phyloP scores from a whole-genome alignment of 2,888 invertebrate genomes.

The Hirtodrosophila duncani region DNA sequence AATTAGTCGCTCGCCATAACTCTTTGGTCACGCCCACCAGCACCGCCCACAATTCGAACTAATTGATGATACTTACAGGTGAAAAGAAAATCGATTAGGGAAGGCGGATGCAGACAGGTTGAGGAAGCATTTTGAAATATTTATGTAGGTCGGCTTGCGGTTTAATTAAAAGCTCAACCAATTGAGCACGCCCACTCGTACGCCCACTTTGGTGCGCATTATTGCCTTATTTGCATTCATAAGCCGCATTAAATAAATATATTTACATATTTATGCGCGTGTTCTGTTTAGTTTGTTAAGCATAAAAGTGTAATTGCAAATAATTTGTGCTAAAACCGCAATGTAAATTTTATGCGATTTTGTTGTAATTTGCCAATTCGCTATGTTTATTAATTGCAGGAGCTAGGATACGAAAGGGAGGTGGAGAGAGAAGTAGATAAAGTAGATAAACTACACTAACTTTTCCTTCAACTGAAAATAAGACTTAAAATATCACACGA shows the following conservation, averaged over 20 bases:
- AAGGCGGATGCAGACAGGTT: no score
- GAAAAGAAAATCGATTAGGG: no score
- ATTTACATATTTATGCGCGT: background rate
- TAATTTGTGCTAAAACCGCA: constrained; percentile 47
- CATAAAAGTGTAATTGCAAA: constrained; percentile 51
- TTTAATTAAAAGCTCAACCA: constrained; percentile 46
- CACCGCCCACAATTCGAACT: no score
- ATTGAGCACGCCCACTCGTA: constrained; percentile 15
- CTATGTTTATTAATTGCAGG: constrained; percentile 53
- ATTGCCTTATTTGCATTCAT: constrained; percentile 27
- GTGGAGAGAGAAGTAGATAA: no score
- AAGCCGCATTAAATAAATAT: constrained; percentile 13
- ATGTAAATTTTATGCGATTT: constrained; percentile 44
- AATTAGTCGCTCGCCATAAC: constrained; percentile 59
- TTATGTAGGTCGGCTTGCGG: constrained; percentile 42
- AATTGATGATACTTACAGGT: no score
- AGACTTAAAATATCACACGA: no score
- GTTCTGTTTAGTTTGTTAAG: constrained; percentile 21
- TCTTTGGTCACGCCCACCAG: no score
- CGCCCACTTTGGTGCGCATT: background rate
- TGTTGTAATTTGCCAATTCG: no score
- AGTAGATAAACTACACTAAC: no score
- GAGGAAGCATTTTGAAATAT: constrained; percentile 12
- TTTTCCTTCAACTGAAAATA: no score
- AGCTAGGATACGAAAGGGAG: no score